phyloP scores from a whole-genome alignment of 2,888 invertebrate genomes.

The Drosophila paucipuncta region DNA sequence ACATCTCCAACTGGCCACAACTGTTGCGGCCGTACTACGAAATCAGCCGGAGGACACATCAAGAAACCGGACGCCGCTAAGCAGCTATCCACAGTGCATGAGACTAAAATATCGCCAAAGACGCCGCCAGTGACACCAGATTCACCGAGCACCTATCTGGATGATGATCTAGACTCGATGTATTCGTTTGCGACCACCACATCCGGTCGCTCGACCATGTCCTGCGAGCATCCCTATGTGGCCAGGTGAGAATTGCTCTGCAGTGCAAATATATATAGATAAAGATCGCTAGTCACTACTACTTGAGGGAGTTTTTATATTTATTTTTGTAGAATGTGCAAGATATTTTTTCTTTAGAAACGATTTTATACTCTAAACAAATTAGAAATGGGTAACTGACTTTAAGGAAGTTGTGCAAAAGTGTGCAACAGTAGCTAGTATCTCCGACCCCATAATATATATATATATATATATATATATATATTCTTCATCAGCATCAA shows the following conservation, averaged over 20 bases:
- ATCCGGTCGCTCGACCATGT: slow-evolving; percentile 89
- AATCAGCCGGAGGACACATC: background rate
- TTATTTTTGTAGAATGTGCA: too few relatives aligned
- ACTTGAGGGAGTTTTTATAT: background rate
- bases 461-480: background rate
- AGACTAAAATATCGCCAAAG: slow-evolving; percentile 85
- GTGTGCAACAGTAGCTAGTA: background rate
- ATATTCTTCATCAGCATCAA: background rate
- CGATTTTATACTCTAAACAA: too few relatives aligned
- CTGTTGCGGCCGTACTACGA: slow-evolving; percentile 37
- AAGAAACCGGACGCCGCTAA: slow-evolving; percentile 37
- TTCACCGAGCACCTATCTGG: slow-evolving; percentile 86
- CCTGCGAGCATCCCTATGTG: slow-evolving; percentile 92
- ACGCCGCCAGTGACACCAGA: slow-evolving; percentile 89
- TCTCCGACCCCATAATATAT: background rate
- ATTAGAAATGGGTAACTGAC: too few relatives aligned
- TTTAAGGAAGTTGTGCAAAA: too few relatives aligned
- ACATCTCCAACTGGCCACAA: slow-evolving; percentile 25
- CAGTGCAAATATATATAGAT: background rate
- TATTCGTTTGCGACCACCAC: slow-evolving; percentile 92
- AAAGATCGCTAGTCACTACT: background rate
- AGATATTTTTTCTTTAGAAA: too few relatives aligned
- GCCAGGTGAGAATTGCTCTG: slow-evolving; percentile 86
- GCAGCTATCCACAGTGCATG: slow-evolving; percentile 74
- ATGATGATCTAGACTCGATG: slow-evolving; percentile 91